Evolutionary conservation across 2,888 invertebrate species (phyloP).

Genomic region (Mesorhabditis belari): DNA sequence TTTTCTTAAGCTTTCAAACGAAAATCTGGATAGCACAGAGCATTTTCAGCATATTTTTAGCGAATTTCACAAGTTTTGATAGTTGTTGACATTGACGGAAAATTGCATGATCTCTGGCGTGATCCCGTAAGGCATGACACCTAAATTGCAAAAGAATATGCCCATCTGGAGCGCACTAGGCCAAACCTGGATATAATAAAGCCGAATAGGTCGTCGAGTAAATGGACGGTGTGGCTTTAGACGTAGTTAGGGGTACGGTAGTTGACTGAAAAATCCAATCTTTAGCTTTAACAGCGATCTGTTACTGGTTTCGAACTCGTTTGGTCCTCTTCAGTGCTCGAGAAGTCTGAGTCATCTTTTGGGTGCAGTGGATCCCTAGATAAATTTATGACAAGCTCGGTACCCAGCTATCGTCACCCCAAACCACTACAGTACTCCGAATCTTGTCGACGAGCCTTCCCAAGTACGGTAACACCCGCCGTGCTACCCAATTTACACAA

Average conservation of each 20-base stretch:
- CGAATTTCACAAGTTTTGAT: neutral
- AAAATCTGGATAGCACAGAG: no score
- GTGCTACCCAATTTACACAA: no score
- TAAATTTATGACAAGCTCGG: neutral
- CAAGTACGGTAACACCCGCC: no score
- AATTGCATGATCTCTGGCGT: neutral
- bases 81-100: neutral
- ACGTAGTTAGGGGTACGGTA: neutral
- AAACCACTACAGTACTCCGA: no score
- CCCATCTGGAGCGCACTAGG: neutral
- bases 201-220: neutral
- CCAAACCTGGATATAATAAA: neutral
- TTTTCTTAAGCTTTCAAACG: no score
- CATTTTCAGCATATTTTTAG: neutral
- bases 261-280: conserved; percentile 4
- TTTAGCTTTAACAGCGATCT: conserved; percentile 3
- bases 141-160: neutral
- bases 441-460: no score
- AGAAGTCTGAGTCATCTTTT: neutral
- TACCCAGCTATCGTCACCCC: no score
- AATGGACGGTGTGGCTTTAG: neutral
- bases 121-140: neutral
- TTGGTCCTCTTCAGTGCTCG: neutral
- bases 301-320: neutral
- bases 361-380: conserved; percentile 5